phyloP scores from a whole-genome alignment of 2,113 vertebrate genomes.

The Sciurus niger region DNA sequence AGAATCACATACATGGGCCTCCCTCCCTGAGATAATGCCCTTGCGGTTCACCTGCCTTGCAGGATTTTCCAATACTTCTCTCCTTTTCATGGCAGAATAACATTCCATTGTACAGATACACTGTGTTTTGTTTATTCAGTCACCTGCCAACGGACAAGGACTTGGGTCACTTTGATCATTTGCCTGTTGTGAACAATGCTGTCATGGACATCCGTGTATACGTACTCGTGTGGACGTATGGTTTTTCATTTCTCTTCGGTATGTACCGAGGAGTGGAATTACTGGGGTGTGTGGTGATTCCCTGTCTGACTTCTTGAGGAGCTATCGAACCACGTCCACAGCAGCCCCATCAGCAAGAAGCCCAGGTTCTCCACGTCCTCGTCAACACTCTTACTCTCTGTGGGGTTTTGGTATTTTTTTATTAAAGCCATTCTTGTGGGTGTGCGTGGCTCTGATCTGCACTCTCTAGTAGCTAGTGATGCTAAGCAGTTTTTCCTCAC shows the following conservation, averaged over 20 bases:
- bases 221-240: background rate
- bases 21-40: background rate
- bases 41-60: fast-evolving
- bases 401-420: background rate
- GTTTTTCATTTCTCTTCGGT: background rate
- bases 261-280: background rate
- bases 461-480: background rate
- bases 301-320: background rate
- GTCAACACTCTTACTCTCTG: background rate
- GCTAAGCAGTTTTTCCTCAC: background rate
- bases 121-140: too few species aligned
- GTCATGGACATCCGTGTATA: fast-evolving
- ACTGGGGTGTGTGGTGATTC: background rate
- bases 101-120: fast-evolving
- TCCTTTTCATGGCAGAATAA: too few species aligned
- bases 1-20: fast-evolving
- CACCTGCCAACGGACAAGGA: background rate
- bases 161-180: too few species aligned
- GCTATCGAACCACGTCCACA: background rate
- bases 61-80: background rate
- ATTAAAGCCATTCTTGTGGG: background rate
- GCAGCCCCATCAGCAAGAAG: background rate
- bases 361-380: background rate
- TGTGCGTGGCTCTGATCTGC: background rate
- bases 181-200: background rate